A percentile compares a stretch with the other conserved stretches of the same genome.
Conservation (phyloP, 2,113 vertebrate genomes). For the Naja naja region DNA sequence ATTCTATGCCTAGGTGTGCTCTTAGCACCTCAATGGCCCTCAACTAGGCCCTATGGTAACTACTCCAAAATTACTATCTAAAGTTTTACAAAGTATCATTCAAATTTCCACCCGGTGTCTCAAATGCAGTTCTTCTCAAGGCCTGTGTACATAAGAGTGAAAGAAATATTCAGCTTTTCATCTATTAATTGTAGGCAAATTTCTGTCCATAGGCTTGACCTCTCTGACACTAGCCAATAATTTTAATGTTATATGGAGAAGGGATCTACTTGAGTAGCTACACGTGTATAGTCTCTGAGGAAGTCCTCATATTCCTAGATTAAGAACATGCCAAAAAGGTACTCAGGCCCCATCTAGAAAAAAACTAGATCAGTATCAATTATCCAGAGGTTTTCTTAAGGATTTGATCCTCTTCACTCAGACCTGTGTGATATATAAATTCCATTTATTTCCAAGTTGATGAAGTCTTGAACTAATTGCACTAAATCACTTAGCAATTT, state of each 20-base stretch:
- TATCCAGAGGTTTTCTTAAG: not conserved
- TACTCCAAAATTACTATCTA: not conserved
- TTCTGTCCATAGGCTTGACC: not conserved
- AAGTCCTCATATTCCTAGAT: not conserved
- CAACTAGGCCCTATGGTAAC: not conserved
- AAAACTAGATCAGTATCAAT: not conserved
- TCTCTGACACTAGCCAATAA: not conserved
- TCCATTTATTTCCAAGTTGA: not conserved
- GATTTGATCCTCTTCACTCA: not conserved
- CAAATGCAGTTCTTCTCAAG: not conserved
- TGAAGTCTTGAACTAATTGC: not conserved
- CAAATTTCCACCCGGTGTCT: not conserved
- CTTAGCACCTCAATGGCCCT: not conserved
- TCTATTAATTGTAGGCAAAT: not conserved
- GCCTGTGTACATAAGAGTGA: not conserved
- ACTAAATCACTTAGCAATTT: not conserved
- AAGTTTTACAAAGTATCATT: not conserved
- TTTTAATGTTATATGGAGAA: not conserved
- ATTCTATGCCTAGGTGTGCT: not conserved
- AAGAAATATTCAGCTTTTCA: not conserved
- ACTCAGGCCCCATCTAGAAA: not conserved
- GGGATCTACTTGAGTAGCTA: not conserved
- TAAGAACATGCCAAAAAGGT: not conserved
- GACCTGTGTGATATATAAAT: not conserved
- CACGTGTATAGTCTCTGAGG: not conserved